A percentile compares a stretch with the other conserved stretches of the same genome.
phyloP scores from a whole-genome alignment of 2,113 vertebrate genomes.

The Cyrtonyx montezumae region DNA sequence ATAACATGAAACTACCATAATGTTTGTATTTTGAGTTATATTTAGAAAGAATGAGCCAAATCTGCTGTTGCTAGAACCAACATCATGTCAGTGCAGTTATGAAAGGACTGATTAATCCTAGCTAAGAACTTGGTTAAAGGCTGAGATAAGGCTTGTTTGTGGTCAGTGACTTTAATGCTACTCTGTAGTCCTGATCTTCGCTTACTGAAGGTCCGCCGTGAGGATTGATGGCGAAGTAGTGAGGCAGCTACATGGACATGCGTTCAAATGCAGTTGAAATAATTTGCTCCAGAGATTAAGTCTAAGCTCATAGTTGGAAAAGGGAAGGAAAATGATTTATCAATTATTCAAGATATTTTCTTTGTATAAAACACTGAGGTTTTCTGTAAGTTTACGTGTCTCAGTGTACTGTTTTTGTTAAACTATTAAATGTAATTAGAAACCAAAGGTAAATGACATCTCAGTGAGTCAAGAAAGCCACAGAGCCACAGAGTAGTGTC shows the following conservation, averaged over 20 bases:
- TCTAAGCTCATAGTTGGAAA: conserved; percentile 1
- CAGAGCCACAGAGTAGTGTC: neutral
- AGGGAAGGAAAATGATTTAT: conserved; percentile 55
- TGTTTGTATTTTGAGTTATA: neutral
- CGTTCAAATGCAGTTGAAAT: conserved; percentile 46
- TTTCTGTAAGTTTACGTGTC: conserved; percentile 7
- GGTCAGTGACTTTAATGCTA: neutral
- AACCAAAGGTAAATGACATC: conserved; percentile 45
- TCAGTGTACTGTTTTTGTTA: conserved; percentile 42
- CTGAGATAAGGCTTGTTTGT: neutral
- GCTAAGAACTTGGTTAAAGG: neutral
- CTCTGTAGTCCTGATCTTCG: neutral
- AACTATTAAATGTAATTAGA: conserved; percentile 53
- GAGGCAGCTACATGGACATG: conserved; percentile 17
- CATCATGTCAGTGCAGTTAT: neutral
- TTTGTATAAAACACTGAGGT: conserved; percentile 37
- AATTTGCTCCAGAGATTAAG: conserved; percentile 44
- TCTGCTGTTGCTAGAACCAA: neutral
- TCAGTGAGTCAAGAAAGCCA: conserved; percentile 21
- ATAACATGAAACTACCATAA: too few relatives aligned
- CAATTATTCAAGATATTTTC: conserved; percentile 61
- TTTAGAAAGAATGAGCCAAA: neutral
- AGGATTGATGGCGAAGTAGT: neutral
- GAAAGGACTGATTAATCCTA: neutral
- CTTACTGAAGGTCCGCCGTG: neutral